Evolutionary conservation across 2,113 vertebrate genomes (phyloP), one percentile per base, ranked within the genome.

Genomic region (Ibidorhyncha struthersii): DNA sequence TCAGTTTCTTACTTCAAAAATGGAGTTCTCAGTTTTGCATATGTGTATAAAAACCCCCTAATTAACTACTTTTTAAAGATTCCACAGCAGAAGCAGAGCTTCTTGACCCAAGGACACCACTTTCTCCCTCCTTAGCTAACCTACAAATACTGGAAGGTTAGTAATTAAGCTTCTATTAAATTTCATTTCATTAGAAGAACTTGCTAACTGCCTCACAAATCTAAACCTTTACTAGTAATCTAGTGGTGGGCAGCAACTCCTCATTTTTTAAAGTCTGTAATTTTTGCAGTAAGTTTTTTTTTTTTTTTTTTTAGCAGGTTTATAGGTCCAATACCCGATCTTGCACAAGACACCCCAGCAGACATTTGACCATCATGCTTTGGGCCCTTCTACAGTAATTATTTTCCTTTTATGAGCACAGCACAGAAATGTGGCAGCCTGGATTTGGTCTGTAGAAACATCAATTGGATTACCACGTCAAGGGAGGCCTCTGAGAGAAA

Each of bases 381-480:
- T 80, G n/a, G 29, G 76, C 8, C 38, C 41, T 83, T 66, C 41
- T 77, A 53, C 6, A 45, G 67, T 15, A 43, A 49, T 15, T 40
- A 20, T 29, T 88, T 65, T 47, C 21, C 36, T 89, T 86, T 78
- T n/a, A 41, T 2, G 26, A 78, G 25, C 45, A 70, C 16, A 71
- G 45, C 29, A 58, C 0, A 63, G 69, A 80, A 66, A 71, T 0
- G 5, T 4, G 20, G 23, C 81, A 87, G 77, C 52, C 65, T 43
- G 36, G 41, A 80, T 61, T 13, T 41, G 29, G 38, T 58, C 50
- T 69, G 49, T 0, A 72, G 50, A 72, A 82, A 30, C 52, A 45
- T 8, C 53, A 32, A 0, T 2, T 1, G 0, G 25, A 23, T 58
- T 10, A n/a, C 32, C 20, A 10, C 0, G 8, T 12, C 41, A 30